Evolutionary conservation across 2,113 vertebrate genomes (phyloP).

Genomic region (Zosterops borbonicus): DNA sequence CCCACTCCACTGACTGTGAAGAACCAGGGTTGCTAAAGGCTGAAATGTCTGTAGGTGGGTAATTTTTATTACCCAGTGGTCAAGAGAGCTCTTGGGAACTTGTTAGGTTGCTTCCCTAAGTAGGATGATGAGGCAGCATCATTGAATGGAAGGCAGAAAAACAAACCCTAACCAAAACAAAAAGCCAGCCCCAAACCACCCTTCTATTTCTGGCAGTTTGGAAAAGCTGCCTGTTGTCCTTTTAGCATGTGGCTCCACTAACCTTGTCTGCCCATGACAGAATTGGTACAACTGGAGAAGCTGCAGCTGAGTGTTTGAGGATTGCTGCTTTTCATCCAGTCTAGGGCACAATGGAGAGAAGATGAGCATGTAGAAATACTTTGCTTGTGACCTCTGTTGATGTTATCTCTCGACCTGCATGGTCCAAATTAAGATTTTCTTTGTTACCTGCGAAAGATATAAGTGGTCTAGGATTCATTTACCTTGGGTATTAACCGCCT

Average conservation of each 20-base stretch:
- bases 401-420: background rate
- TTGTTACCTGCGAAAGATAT: background rate
- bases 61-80: background rate
- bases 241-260: background rate
- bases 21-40: background rate
- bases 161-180: background rate
- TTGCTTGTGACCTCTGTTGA: background rate
- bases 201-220: background rate
- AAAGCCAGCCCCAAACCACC: background rate
- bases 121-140: conserved; percentile 9
- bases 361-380: background rate
- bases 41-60: conserved; percentile 12
- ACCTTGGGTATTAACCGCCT: background rate
- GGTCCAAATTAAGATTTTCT: background rate
- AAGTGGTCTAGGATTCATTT: background rate
- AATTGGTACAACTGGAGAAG: background rate
- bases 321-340: background rate
- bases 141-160: background rate
- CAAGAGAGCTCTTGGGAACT: conserved; percentile 13
- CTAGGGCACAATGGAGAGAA: background rate
- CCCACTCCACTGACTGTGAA: background rate
- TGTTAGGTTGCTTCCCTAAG: conserved; percentile 16
- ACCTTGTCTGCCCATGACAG: background rate
- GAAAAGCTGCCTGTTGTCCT: background rate
- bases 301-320: background rate